Percentiles rank a stretch among this genome's conserved stretches.
Conservation (phyloP, 1,140 invertebrate species). For the Gryon sp. region DNA sequence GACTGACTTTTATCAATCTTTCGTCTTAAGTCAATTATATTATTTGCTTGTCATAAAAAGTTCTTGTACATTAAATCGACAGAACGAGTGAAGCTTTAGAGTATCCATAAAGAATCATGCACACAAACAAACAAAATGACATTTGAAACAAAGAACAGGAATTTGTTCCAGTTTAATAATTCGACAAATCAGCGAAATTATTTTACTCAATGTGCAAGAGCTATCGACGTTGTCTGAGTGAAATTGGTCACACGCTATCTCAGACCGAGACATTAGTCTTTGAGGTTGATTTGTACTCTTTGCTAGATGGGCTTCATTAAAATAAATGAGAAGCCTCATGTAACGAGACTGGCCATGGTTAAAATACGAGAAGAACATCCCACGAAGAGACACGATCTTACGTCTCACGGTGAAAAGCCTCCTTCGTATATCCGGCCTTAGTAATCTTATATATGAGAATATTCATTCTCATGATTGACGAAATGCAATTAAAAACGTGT, state of each 20-base stretch:
- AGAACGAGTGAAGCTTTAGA: too few relatives aligned
- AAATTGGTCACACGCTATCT: constrained; percentile 37
- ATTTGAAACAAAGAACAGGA: too few relatives aligned
- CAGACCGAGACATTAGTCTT: constrained; percentile 2
- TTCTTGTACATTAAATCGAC: too few relatives aligned
- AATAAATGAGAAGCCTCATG: constrained; percentile 48
- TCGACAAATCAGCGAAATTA: constrained; percentile 21
- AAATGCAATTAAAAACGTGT: constrained; percentile 15
- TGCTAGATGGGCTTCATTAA: constrained; percentile 47
- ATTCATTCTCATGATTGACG: too few relatives aligned
- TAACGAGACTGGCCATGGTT: constrained; percentile 42
- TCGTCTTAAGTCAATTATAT: too few relatives aligned
- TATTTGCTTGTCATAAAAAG: too few relatives aligned
- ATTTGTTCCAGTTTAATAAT: constrained; percentile 4
- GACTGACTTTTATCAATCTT: too few relatives aligned
- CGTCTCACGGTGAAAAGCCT: constrained; percentile 17
- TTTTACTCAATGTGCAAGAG: constrained; percentile 11
- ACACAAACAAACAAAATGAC: too few relatives aligned
- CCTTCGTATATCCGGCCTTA: background rate
- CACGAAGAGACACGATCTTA: constrained; percentile 12
- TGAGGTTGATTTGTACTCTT: constrained; percentile 28
- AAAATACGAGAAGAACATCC: constrained; percentile 27
- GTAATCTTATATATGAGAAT: too few relatives aligned
- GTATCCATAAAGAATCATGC: too few relatives aligned
- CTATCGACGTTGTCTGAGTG: background rate